A percentile compares a stretch with the other conserved stretches of the same genome.
These are phyloP conservation scores for Agonopterix subpropinquella DNA, from an alignment of 2,888 invertebrate genomes.

Conservation along the genomic window DNA sequence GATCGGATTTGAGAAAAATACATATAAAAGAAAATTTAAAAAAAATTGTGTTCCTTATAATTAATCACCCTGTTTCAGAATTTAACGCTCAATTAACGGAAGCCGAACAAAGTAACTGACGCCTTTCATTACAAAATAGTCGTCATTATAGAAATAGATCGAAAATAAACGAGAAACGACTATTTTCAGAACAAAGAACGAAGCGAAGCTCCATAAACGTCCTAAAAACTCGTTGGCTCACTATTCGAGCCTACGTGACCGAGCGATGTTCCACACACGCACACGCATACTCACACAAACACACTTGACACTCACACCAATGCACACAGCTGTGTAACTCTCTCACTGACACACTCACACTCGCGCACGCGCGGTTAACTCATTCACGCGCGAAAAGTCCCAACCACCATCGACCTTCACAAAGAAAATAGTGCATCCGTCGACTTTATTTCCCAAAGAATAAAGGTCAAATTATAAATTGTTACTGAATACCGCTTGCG, in stretches of 20 bases:
- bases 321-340: conserved; percentile 38
- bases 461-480: conserved; percentile 20
- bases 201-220: conserved; percentile 26
- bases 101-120: no score
- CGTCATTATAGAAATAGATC: no score
- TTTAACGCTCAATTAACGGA: no score
- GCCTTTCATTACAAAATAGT: no score
- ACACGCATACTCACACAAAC: conserved; percentile 9
- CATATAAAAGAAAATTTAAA: no score
- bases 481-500: no score
- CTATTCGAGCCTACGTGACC: conserved; percentile 68
- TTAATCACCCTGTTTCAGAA: no score
- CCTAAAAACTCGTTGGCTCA: conserved; percentile 41
- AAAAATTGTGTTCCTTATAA: no score
- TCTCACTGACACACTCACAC: conserved; percentile 33
- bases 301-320: conserved; percentile 32
- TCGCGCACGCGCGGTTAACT: conserved; percentile 46
- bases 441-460: conserved; percentile 23
- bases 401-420: conserved; percentile 63
- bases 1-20: no score
- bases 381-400: conserved; percentile 20
- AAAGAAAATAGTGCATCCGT: conserved; percentile 58
- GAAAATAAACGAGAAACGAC: no score
- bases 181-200: conserved; percentile 20
- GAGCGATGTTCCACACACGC: conserved; percentile 63